Conservation (phyloP, 2,113 vertebrate species). For the Tringa solitaria region DNA sequence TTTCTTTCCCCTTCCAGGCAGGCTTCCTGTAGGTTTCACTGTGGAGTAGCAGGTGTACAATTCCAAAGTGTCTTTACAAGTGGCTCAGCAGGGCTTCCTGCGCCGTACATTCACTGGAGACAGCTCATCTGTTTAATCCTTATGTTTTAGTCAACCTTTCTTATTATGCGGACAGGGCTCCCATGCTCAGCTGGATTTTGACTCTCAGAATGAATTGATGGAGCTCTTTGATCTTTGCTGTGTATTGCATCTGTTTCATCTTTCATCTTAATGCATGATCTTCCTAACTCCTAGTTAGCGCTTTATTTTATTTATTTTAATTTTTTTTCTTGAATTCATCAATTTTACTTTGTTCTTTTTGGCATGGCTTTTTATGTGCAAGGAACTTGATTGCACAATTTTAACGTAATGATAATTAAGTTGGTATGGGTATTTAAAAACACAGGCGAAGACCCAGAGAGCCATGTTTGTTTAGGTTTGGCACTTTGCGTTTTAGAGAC, state of each 20-base stretch:
- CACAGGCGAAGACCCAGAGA: not conserved
- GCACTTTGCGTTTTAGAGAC: not conserved
- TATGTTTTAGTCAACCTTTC: constrained; percentile 82
- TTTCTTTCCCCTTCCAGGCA: constrained; percentile 56
- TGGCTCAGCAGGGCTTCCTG: constrained; percentile 74
- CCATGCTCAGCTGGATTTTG: constrained; percentile 81
- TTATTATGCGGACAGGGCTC: constrained; percentile 79
- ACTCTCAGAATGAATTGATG: constrained; percentile 80
- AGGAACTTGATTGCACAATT: constrained; percentile 8
- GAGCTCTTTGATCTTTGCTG: constrained; percentile 80
- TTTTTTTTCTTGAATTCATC: constrained; percentile 18
- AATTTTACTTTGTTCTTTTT: constrained; percentile 54
- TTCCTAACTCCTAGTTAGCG: constrained; percentile 54
- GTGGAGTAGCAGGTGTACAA: constrained; percentile 77
- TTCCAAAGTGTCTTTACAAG: constrained; percentile 79
- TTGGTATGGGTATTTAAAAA: not conserved
- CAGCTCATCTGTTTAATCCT: constrained; percentile 84
- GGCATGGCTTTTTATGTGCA: not conserved
- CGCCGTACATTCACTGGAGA: constrained; percentile 75
- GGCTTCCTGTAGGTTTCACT: constrained; percentile 69
- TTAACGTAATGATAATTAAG: constrained; percentile 2
- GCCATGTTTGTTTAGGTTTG: not conserved
- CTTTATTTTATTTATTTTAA: constrained; percentile 26
- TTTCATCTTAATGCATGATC: constrained; percentile 69
- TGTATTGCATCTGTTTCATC: constrained; percentile 80